phyloP scores from a whole-genome alignment of 2,113 vertebrate species.

The Dicentrarchus labrax region DNA sequence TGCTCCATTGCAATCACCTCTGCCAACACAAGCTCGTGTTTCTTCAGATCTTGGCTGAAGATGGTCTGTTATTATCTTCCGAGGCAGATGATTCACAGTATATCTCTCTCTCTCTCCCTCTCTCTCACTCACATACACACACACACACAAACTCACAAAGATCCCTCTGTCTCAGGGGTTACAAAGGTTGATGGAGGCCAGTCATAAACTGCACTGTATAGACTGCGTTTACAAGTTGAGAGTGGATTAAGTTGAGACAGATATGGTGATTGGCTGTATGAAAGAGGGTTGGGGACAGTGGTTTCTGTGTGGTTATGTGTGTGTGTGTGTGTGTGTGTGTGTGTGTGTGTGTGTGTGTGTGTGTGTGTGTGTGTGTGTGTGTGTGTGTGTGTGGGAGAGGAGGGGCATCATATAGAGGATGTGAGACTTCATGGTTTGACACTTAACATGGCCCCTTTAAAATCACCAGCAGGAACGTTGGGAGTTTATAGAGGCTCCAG shows the following conservation, averaged over 20 bases:
- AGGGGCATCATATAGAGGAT: conserved; percentile 21
- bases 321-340: conserved; percentile 17
- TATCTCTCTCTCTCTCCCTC: conserved; percentile 31
- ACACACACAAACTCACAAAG: conserved; percentile 47
- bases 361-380: too few relatives aligned
- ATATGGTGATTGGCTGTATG: conserved; percentile 20
- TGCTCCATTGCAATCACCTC: conserved; percentile 51
- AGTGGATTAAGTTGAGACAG: conserved; percentile 40
- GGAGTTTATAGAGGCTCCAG: conserved; percentile 51
- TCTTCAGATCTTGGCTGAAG: conserved; percentile 48
- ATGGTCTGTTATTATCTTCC: conserved; percentile 77
- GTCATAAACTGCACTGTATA: conserved; percentile 41
- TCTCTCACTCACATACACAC: conserved; percentile 24
- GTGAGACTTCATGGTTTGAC: conserved; percentile 40
- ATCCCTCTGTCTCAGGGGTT: conserved; percentile 59
- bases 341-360: conserved; percentile 9
- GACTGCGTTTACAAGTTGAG: conserved; percentile 16
- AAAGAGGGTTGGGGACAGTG: conserved; percentile 7
- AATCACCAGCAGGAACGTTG: conserved; percentile 34
- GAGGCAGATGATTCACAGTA: conserved; percentile 45
- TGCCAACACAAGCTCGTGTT: conserved; percentile 71
- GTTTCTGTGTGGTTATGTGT: conserved; percentile 26
- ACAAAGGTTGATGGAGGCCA: conserved; percentile 40
- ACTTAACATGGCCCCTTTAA: conserved; percentile 58
- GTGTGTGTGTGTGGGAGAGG: not conserved